These are phyloP conservation scores for Elachura formosa DNA, from an alignment of 2,113 vertebrate genomes.

Conservation along the genomic window DNA sequence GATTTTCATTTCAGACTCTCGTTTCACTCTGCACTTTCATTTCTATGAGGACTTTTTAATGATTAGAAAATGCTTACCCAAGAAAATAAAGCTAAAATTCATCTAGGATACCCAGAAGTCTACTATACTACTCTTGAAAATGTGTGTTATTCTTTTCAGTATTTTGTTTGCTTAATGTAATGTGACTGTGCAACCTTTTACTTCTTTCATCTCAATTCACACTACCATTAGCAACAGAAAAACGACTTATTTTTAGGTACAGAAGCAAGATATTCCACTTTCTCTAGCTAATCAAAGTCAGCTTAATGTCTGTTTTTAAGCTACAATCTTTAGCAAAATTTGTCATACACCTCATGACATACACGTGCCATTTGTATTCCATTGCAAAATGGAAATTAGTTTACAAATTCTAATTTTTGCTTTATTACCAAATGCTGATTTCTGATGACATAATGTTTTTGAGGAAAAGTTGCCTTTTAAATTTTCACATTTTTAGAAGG, in stretches of 20 bases:
- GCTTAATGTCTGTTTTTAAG: not conserved
- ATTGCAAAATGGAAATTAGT: not conserved
- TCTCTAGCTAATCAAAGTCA: not conserved
- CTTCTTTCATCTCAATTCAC: not conserved
- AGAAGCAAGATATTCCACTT: not conserved
- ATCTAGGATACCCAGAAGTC: constrained; percentile 3
- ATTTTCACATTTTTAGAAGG: not conserved
- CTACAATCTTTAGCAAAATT: not conserved
- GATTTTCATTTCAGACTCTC: constrained; percentile 45
- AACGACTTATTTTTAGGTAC: not conserved
- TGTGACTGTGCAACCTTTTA: not conserved
- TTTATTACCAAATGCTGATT: not conserved
- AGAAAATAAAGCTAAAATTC: constrained; percentile 32
- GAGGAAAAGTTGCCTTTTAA: not conserved
- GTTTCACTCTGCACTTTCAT: constrained; percentile 8
- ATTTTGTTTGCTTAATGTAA: not conserved
- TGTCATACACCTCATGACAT: not conserved
- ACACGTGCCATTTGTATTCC: not conserved
- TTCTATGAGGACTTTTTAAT: constrained; percentile 2
- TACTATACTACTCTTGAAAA: not conserved
- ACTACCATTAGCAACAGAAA: not conserved
- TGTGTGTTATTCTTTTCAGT: not conserved
- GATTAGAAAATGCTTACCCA: constrained; percentile 21
- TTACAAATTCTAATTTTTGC: not conserved
- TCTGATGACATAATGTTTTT: not conserved